Base-by-base conservation (phyloP, 1,140 invertebrate genomes). In the Agrilus planipennis region DNA sequence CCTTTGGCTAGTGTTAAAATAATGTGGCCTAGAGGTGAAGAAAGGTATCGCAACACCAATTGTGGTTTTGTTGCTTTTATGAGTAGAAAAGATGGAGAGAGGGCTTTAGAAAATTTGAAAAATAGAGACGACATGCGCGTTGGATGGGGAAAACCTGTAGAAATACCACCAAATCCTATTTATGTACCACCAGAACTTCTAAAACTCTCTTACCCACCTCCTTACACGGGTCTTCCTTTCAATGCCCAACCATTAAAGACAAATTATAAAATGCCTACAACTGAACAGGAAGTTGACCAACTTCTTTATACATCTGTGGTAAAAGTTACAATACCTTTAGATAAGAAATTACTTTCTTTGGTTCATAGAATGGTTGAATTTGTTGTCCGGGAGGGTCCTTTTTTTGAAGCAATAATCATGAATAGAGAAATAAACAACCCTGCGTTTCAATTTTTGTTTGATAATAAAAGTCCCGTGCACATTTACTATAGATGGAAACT, bases 381-480 rank as follows among this genome's bases (percentile, higher is more conserved):
- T 75, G 92, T 99, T 36, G 87, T 98, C 44, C 76, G 91, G 42
- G 93, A 99, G 69, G 96, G 96, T 10, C 93, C 94, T 0, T 84
- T 95, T 81, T 99, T 99, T 69, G 96, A 99, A 68, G 93, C 94
- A 3, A 87, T 97, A 74, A 89, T 99, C 35, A 99, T 99, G 92
- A 93, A 92, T 61, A 78, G 84, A 53, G 95, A 99, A 72, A 72
- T 93, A 27, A 88, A 81, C 59, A 99, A 99, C 72, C 90, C 91
- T 0, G 78, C 84, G 64, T 98, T 89, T 68, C 81, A 46, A 55
- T 99, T 99, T 72, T 72, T 99, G 21, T 98, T 96, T 69, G 94
- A 99, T 61, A 96, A 97, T 63, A 84, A 94, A 67, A 89, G 82
- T 55, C 87, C 92, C 2, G 86, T 86, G 7, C 96, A 99, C 65